phyloP scores from a whole-genome alignment of 30 jellyfish, hydroid and myxozoan genomes.

The Nemopilema nomurai region DNA sequence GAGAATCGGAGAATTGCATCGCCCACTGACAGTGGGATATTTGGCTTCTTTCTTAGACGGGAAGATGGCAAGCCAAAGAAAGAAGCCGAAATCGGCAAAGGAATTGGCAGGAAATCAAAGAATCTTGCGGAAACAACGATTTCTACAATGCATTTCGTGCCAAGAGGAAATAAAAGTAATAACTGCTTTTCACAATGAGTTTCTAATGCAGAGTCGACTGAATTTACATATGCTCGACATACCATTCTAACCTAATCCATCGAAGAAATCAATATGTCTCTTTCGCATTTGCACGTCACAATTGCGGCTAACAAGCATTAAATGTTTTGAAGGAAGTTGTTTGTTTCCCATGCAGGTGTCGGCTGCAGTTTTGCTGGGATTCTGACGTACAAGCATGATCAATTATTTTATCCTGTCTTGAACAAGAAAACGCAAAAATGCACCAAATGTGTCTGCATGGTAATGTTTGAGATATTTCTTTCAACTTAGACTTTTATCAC shows the following conservation, averaged over 20 bases:
- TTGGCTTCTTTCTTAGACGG: constrained; percentile 39
- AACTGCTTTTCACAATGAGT: no score
- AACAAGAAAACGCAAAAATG: constrained; percentile 61
- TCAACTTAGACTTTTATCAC: background rate
- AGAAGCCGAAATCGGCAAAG: background rate
- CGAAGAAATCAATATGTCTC: no score
- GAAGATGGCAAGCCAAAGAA: background rate
- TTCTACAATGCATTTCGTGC: background rate
- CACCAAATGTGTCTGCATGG: constrained; percentile 80
- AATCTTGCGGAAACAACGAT: background rate
- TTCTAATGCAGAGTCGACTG: no score
- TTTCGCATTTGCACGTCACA: no score
- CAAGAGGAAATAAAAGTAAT: background rate
- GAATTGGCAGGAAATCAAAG: constrained; percentile 6
- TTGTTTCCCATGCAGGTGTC: background rate
- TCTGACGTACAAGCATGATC: constrained; percentile 41
- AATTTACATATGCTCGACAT: no score
- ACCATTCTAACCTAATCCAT: no score
- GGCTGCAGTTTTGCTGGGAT: constrained; percentile 63
- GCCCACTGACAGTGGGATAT: constrained; percentile 34
- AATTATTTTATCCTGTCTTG: constrained; percentile 65
- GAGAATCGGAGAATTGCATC: constrained; percentile 14
- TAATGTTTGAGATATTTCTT: background rate
- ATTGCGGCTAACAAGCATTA: no score
- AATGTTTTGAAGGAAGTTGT: no score